Percentiles rank a stretch among this genome's conserved stretches.
Evolutionary conservation across 2,113 vertebrate species (phyloP).

Genomic region (Peromyscus polionotus): DNA sequence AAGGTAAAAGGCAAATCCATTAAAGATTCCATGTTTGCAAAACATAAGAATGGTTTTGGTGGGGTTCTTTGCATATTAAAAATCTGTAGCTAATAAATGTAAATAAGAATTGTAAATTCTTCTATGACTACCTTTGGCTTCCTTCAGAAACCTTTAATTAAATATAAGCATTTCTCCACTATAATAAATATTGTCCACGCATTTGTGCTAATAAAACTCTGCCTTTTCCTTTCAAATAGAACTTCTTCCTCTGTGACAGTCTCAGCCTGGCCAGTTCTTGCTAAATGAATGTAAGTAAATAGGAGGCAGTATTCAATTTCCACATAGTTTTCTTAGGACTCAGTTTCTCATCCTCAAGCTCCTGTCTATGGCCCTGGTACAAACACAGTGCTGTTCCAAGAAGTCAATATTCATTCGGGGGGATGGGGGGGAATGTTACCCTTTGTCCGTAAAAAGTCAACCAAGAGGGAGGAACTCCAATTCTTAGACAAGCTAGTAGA

Average conservation of each 20-base stretch:
- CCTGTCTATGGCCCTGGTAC: background rate
- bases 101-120: background rate
- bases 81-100: background rate
- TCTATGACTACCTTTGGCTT: background rate
- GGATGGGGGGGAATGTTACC: background rate
- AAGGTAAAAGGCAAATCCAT: constrained; percentile 18
- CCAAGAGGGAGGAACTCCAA: background rate
- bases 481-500: background rate
- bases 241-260: background rate
- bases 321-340: background rate
- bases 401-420: background rate
- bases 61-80: background rate
- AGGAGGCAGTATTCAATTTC: background rate
- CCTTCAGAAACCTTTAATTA: background rate
- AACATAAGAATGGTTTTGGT: background rate
- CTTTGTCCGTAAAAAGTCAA: too few species aligned
- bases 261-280: background rate
- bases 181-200: rapidly evolving
- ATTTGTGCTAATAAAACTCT: background rate
- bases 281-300: background rate
- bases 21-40: background rate
- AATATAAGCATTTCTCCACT: background rate
- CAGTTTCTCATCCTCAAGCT: background rate
- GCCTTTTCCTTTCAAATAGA: background rate
- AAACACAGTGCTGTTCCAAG: background rate